phyloP scores from a whole-genome alignment of 2,797 vertebrate species.

The Apogon hyalosoma region DNA sequence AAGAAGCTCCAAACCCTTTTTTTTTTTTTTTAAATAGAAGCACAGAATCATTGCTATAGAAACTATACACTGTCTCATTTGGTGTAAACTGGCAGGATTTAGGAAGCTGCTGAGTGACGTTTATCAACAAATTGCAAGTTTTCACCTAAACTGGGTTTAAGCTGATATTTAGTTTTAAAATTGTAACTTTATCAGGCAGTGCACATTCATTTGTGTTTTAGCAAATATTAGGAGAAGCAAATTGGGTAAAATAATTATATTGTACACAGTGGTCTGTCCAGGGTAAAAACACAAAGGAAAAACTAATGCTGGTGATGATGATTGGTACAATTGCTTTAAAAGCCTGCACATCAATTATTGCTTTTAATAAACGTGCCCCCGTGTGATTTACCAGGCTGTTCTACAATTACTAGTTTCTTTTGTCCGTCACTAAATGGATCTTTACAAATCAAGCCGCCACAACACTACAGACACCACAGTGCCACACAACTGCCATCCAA shows the following conservation, averaged over 20 bases:
- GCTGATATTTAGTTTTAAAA: not conserved
- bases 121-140: no score
- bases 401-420: constrained; percentile 42
- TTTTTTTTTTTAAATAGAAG: no score
- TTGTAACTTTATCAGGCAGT: not conserved
- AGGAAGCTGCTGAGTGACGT: no score
- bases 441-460: no score
- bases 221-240: constrained; percentile 25
- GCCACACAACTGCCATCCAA: not conserved
- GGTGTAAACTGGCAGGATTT: no score
- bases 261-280: constrained; percentile 22
- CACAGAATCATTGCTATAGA: no score
- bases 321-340: constrained; percentile 50
- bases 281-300: constrained; percentile 34
- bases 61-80: no score
- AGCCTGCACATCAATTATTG: constrained; percentile 53
- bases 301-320: constrained; percentile 54
- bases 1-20: no score
- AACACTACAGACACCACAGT: constrained; percentile 3
- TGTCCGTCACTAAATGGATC: constrained; percentile 10
- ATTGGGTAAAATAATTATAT: constrained; percentile 42
- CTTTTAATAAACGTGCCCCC: constrained; percentile 35
- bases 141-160: no score
- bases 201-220: constrained; percentile 14
- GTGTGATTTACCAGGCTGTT: constrained; percentile 26